phyloP scores from a whole-genome alignment of 2,113 vertebrate species.

The Colistium nudipinnis region DNA sequence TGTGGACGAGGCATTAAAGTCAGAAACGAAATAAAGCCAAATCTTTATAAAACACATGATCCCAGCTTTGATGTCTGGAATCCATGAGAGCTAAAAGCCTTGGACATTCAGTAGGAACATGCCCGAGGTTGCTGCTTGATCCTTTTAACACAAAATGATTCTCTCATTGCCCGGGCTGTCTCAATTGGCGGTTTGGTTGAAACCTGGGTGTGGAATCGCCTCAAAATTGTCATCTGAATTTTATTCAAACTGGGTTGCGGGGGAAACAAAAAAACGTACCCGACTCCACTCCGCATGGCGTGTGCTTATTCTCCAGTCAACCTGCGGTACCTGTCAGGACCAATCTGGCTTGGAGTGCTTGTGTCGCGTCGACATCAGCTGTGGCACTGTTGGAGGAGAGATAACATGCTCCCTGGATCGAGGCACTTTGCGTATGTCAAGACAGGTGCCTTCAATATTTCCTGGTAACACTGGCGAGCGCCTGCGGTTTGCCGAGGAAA shows the following conservation, averaged over 20 bases:
- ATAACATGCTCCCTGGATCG: background rate
- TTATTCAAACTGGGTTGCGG: background rate
- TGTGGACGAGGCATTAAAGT: background rate
- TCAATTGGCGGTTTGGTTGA: background rate
- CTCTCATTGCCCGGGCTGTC: background rate
- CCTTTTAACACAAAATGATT: background rate
- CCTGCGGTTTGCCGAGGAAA: conserved; percentile 23
- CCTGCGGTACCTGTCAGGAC: background rate
- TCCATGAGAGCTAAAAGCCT: background rate
- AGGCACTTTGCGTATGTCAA: conserved; percentile 25
- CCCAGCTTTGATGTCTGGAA: background rate
- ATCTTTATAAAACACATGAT: background rate
- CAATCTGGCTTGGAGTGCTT: background rate
- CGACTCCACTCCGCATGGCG: background rate
- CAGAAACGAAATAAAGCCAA: background rate
- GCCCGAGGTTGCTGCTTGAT: background rate
- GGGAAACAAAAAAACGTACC: background rate
- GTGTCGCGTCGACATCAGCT: conserved; percentile 9
- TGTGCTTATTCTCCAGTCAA: background rate
- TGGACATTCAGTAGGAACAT: conserved; percentile 13
- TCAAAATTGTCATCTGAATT: background rate
- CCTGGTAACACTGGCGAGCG: conserved; percentile 37
- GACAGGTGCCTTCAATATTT: conserved; percentile 34
- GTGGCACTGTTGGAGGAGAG: background rate
- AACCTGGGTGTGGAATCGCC: background rate